Conservation (phyloP, 2,888 invertebrate genomes). For the Drosophila demipolita region DNA sequence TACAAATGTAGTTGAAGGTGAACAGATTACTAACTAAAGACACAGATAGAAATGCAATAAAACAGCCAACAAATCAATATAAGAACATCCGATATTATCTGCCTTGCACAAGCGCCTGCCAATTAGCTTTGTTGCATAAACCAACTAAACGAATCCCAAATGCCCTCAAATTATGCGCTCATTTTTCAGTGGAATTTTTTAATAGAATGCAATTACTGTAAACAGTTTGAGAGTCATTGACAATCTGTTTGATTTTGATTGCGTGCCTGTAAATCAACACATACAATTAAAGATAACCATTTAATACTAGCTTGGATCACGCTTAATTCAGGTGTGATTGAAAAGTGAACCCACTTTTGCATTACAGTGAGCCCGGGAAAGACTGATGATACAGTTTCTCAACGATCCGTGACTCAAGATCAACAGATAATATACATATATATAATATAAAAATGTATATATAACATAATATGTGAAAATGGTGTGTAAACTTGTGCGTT, state of each 20-base stretch:
- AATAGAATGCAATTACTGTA: neutral
- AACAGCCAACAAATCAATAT: conserved; percentile 55
- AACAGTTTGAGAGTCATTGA: neutral
- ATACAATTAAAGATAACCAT: neutral
- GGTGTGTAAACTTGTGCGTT: conserved; percentile 6
- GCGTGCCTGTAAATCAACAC: neutral
- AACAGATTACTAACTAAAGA: neutral
- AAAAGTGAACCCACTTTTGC: neutral
- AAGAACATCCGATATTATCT: conserved; percentile 41
- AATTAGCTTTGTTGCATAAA: conserved; percentile 13
- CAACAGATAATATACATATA: conserved; percentile 34
- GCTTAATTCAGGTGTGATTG: neutral
- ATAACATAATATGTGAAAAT: neutral
- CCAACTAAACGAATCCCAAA: neutral
- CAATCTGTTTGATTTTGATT: neutral
- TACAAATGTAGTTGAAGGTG: conserved; percentile 7
- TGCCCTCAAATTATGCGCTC: conserved; percentile 20
- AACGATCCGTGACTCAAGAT: conserved; percentile 50
- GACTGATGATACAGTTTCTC: conserved; percentile 25
- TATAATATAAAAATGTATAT: neutral
- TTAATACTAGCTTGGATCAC: neutral
- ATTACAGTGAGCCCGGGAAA: neutral
- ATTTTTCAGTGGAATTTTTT: neutral
- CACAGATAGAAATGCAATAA: neutral
- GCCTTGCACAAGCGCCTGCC: conserved; percentile 11